Percentiles rank a stretch among this genome's conserved stretches.
phyloP scores from a whole-genome alignment of 2,113 vertebrate genomes.

The Ivindomyrus marchei region DNA sequence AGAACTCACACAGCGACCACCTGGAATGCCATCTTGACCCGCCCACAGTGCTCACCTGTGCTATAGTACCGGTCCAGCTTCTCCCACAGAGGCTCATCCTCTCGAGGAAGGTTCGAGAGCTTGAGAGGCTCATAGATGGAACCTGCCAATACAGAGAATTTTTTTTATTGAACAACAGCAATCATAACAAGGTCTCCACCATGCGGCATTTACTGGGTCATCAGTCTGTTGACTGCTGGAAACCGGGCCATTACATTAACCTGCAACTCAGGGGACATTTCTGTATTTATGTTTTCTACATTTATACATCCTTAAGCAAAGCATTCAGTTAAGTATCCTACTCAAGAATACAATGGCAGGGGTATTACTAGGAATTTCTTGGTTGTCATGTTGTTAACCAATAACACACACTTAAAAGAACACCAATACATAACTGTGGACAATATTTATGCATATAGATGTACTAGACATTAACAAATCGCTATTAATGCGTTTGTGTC shows the following conservation, averaged over 20 bases:
- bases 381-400: background rate
- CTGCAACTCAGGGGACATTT: background rate
- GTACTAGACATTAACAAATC: background rate
- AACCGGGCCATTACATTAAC: background rate
- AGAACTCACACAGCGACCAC: background rate
- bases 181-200: background rate
- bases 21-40: background rate
- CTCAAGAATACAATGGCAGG: background rate
- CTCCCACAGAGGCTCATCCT: slow-evolving; percentile 80
- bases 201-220: background rate
- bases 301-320: background rate
- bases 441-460: background rate
- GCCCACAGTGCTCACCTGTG: slow-evolving; percentile 68
- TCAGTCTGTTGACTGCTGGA: background rate
- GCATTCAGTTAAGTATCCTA: background rate
- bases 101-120: slow-evolving; percentile 66
- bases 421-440: background rate
- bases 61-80: slow-evolving; percentile 86
- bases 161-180: background rate
- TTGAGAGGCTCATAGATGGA: slow-evolving; percentile 96
- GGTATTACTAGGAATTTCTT: background rate
- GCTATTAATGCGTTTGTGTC: background rate
- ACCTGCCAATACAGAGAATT: slow-evolving; percentile 52
- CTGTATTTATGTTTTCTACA: background rate
- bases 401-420: background rate